phyloP scores from a whole-genome alignment of 2,113 vertebrate genomes.

The Hemichromis elongatus region DNA sequence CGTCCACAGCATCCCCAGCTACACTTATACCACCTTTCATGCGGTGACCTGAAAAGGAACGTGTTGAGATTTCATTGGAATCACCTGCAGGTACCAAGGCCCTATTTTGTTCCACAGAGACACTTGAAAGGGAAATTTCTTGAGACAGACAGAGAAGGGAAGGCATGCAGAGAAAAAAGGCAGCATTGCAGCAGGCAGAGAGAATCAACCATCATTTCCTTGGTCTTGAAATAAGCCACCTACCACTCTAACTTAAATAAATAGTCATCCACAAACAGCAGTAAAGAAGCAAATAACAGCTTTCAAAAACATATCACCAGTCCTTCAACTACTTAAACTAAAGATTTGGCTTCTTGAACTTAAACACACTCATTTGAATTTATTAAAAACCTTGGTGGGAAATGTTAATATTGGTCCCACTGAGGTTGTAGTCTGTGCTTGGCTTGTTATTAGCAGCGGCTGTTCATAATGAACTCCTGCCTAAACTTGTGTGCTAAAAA shows the following conservation, averaged over 20 bases:
- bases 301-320: not conserved
- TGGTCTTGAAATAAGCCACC: not conserved
- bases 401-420: not conserved
- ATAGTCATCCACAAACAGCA: not conserved
- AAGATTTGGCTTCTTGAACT: not conserved
- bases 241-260: not conserved
- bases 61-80: constrained; percentile 11
- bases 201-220: not conserved
- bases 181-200: not conserved
- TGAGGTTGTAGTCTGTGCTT: not conserved
- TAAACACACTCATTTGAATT: not conserved
- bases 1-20: not conserved
- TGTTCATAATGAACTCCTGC: not conserved
- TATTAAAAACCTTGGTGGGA: not conserved
- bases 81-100: constrained; percentile 31
- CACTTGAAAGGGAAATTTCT: constrained; percentile 22
- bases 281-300: not conserved
- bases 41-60: constrained; percentile 34
- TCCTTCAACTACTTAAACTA: not conserved
- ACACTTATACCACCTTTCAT: constrained; percentile 39
- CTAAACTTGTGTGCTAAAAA: not conserved
- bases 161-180: not conserved
- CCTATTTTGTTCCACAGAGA: constrained; percentile 30
- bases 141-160: not conserved
- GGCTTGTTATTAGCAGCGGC: not conserved